Conservation (phyloP, 2,797 vertebrate species). For the Phataginus tricuspis region DNA sequence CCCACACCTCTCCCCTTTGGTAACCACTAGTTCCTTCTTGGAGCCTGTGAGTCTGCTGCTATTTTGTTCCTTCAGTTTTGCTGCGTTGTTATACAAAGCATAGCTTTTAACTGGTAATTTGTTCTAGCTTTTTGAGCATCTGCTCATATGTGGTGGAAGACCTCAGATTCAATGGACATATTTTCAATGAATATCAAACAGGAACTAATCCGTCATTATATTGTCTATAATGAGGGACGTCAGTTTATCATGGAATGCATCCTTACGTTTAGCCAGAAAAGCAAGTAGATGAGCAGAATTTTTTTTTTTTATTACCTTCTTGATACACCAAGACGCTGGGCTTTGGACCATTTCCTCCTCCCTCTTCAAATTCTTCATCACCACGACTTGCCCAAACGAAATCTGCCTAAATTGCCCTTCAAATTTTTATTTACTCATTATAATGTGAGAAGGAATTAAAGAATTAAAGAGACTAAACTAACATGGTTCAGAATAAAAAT, state of each 20-base stretch:
- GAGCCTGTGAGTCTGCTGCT: too few species aligned
- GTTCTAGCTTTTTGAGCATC: slow-evolving; percentile 75
- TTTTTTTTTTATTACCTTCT: slow-evolving; percentile 68
- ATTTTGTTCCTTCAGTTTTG: too few species aligned
- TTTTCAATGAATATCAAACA: slow-evolving; percentile 71
- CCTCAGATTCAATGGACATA: slow-evolving; percentile 66
- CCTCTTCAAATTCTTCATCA: slow-evolving; percentile 76
- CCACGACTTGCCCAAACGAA: slow-evolving; percentile 76
- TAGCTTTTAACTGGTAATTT: slow-evolving; percentile 72
- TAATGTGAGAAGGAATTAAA: slow-evolving; percentile 73
- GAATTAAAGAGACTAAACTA: slow-evolving; percentile 53
- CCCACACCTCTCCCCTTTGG: too few species aligned
- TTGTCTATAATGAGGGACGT: slow-evolving; percentile 74
- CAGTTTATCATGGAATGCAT: slow-evolving; percentile 77
- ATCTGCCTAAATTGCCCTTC: slow-evolving; percentile 71
- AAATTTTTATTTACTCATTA: slow-evolving; percentile 52
- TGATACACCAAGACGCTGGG: slow-evolving; percentile 57
- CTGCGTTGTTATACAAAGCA: slow-evolving; percentile 19
- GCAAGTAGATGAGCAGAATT: slow-evolving; percentile 72
- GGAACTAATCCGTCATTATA: slow-evolving; percentile 76
- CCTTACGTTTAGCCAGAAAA: slow-evolving; percentile 74
- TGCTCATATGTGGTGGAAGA: slow-evolving; percentile 72
- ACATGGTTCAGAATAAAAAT: neutral
- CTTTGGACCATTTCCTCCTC: slow-evolving; percentile 71
- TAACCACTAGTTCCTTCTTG: too few species aligned